Evolutionary conservation across 2,113 vertebrate genomes (phyloP).

Genomic region (Butastur rufipennis): DNA sequence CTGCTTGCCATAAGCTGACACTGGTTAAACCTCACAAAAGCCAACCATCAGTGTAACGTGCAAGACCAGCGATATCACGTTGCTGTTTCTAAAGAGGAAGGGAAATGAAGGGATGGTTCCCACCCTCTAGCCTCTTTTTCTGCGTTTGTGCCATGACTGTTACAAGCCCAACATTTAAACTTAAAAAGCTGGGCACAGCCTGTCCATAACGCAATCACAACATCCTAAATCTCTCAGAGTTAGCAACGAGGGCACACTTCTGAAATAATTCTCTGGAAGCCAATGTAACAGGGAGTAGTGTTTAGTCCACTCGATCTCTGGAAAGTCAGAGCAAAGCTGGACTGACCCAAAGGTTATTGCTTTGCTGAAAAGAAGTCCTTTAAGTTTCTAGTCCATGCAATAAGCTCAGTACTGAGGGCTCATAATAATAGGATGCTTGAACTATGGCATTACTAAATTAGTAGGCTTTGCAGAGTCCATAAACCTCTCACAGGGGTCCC

Average conservation of each 20-base stretch:
- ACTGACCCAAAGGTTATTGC: neutral
- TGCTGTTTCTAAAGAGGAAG: neutral
- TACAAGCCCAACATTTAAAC: neutral
- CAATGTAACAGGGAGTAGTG: neutral
- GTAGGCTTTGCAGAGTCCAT: neutral
- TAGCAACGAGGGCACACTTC: neutral
- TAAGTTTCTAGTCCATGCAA: neutral
- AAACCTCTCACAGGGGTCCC: neutral
- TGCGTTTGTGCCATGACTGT: neutral
- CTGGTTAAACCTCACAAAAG: neutral
- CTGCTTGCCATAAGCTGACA: neutral
- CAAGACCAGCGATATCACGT: neutral
- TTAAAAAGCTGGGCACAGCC: neutral
- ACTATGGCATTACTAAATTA: neutral
- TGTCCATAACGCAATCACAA: neutral
- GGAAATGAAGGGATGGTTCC: neutral
- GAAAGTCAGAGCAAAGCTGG: neutral
- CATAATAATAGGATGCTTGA: neutral
- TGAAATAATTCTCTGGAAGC: neutral
- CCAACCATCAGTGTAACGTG: neutral
- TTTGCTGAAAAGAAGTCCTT: neutral
- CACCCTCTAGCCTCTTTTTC: neutral
- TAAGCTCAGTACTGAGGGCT: neutral
- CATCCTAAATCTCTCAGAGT: neutral
- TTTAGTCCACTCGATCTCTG: neutral